Evolutionary conservation across 2,113 vertebrate species (phyloP).

Genomic region (Corynorhinus townsendii): DNA sequence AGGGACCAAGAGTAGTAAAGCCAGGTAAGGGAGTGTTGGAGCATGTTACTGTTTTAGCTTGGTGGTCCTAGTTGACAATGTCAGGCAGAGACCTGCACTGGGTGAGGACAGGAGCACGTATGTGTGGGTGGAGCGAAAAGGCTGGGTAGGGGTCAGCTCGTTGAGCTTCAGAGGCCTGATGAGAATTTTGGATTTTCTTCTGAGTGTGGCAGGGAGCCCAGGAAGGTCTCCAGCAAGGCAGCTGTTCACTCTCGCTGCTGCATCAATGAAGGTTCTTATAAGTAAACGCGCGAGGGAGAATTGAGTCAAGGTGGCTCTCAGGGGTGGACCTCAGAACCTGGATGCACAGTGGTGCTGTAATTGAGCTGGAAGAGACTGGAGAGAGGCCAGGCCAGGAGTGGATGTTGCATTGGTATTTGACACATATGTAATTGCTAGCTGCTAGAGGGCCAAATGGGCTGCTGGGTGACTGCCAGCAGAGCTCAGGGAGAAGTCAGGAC

Average conservation of each 20-base stretch:
- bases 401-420: not conserved
- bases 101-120: not conserved
- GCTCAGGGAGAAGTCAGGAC: not conserved
- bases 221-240: not conserved
- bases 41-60: not conserved
- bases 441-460: not conserved
- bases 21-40: not conserved
- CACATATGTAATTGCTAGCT: accelerated
- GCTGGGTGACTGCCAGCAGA: not conserved
- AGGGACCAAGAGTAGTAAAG: not conserved
- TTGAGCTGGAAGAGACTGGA: not conserved
- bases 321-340: not conserved
- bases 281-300: no score
- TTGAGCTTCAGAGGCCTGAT: not conserved
- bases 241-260: not conserved
- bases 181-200: not conserved
- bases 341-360: no score
- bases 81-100: not conserved
- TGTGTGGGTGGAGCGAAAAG: not conserved
- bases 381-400: not conserved
- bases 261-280: not conserved
- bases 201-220: not conserved
- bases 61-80: not conserved
- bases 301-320: no score
- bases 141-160: not conserved